phyloP scores from a whole-genome alignment of 2,888 invertebrate species.

The Callinectes sapidus region DNA sequence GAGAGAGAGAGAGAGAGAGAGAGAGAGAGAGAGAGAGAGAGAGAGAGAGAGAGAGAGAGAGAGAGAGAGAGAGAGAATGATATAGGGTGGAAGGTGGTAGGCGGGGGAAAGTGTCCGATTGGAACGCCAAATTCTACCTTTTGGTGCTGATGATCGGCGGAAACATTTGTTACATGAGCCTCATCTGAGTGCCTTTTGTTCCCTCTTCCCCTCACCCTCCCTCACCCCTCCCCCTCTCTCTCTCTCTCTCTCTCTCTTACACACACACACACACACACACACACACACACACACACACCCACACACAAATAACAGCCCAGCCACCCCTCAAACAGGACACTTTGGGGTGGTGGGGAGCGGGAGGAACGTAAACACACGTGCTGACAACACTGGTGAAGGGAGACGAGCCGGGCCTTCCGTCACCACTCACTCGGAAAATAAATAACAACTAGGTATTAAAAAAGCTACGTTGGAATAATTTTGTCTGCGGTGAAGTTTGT shows the following conservation, averaged over 20 bases:
- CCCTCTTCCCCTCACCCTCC: not conserved
- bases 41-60: constrained; percentile 34
- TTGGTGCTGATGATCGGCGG: constrained; percentile 5
- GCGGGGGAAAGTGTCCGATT: not conserved
- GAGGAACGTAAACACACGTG: not conserved
- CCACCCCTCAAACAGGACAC: not conserved
- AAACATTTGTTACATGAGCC: constrained; percentile 29
- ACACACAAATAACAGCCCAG: not conserved
- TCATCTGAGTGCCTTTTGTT: not conserved
- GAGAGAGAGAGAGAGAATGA: constrained; percentile 28
- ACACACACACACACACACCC: not conserved
- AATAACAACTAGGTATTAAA: not conserved
- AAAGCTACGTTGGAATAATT: not conserved
- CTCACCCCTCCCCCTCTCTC: not conserved
- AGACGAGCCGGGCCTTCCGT: not conserved
- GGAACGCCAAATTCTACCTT: constrained; percentile 1
- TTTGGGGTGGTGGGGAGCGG: not conserved
- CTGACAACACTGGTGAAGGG: not conserved
- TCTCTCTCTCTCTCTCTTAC: constrained; percentile 12
- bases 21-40: constrained; percentile 32
- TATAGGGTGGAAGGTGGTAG: not conserved
- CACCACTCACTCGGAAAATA: not conserved
- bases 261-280: constrained; percentile 20
- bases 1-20: constrained; percentile 34
- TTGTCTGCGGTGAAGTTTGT: not conserved